phyloP scores from a whole-genome alignment of 2,888 invertebrate species.

The Trichacis sp. region DNA sequence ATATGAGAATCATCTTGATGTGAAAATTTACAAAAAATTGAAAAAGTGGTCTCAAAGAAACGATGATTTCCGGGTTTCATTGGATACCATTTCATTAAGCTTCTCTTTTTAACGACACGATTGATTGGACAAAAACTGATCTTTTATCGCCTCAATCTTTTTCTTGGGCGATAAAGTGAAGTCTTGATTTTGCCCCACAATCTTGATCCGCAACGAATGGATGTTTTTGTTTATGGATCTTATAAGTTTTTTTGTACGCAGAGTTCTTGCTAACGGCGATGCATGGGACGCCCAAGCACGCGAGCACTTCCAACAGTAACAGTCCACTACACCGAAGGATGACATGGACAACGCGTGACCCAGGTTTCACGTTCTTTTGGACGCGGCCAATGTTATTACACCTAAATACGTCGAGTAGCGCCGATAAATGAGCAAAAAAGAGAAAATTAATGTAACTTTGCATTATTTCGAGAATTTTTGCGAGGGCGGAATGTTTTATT shows the following conservation, averaged over 20 bases:
- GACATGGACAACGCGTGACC: slow-evolving; percentile 62
- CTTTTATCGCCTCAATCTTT: no score
- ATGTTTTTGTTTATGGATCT: slow-evolving; percentile 3
- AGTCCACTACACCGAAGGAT: slow-evolving; percentile 52
- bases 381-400: slow-evolving; percentile 51
- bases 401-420: slow-evolving; percentile 47
- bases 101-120: neutral
- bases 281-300: slow-evolving; percentile 62
- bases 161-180: neutral
- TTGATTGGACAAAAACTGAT: neutral
- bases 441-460: neutral
- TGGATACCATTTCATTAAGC: no score
- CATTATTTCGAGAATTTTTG: neutral
- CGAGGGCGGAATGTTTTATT: no score
- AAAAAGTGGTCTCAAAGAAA: neutral
- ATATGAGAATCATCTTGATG: no score
- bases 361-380: slow-evolving; percentile 49
- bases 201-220: neutral
- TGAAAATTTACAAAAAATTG: no score
- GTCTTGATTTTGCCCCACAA: slow-evolving; percentile 4
- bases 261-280: slow-evolving; percentile 61
- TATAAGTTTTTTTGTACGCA: slow-evolving; percentile 38
- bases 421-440: no score
- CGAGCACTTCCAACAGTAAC: slow-evolving; percentile 54
- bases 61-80: no score